Base-by-base conservation (phyloP, 1,140 invertebrate genomes). In the Homalodisca vitripennis region DNA sequence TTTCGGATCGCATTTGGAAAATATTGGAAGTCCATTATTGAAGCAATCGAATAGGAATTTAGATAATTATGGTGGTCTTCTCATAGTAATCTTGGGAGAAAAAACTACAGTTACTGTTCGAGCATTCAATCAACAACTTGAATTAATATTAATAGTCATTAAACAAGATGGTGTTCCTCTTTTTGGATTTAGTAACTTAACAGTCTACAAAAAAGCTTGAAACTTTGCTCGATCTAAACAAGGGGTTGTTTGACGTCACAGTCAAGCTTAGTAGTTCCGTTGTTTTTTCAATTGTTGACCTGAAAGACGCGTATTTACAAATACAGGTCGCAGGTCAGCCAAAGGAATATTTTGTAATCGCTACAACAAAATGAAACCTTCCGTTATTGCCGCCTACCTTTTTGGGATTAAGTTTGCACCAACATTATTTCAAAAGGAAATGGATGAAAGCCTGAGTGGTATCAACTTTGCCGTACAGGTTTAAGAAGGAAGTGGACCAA, bases 361-460 rank as follows among this genome's bases (percentile, higher is more conserved):
- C 34, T 17, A 41, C 34, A 41, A 41, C 34, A 17, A 41, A 41
- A 41, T 6, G 34, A 6, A 10, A 41, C 34, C n/a, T 41, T 10
- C 17, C 34, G 34, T 17, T 41, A 41, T 41, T 41, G 34, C 17
- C 34, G 34, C 17, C 34, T 41, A 10, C 34, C 34, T 6, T n/a
- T n/a, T n/a, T n/a, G n/a, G n/a, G n/a, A n/a, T n/a, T 6, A 41
- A 41, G 34, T 41, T 41, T 41, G 34, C 34, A 41, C 34, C 48
- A 12, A 20, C 48, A 3, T 13, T 22, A 22, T 53, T 53, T 22
- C 48, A 53, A 27, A 66, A 66, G 29, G 27, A 10, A 24, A 66
- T 66, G 27, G 22, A 32, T 32, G 13, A 66, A 66, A 63, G 17
- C 17, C 22, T 41, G 32, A 41, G 13, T 41, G 31, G 32, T 66